These are phyloP conservation scores for Sesia bembeciformis DNA, from an alignment of 2,888 invertebrate genomes.

Conservation along the genomic window DNA sequence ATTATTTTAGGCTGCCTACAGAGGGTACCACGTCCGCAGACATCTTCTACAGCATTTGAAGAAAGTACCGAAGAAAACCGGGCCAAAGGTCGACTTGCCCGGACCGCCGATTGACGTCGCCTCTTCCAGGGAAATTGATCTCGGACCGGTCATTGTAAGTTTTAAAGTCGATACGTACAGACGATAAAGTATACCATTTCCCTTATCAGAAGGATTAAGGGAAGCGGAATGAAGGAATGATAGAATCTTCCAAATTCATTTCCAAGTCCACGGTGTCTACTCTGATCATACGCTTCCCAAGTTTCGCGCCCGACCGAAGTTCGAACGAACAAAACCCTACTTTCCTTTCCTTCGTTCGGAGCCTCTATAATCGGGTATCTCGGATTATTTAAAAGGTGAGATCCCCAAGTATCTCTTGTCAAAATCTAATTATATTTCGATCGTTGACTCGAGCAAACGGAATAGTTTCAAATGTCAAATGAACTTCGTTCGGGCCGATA, in stretches of 20 bases:
- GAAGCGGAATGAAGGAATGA: too few species aligned
- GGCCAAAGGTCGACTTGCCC: slow-evolving; percentile 35
- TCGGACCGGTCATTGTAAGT: slow-evolving; percentile 51
- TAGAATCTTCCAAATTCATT: not conserved
- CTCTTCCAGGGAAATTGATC: slow-evolving; percentile 45
- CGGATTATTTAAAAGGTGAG: too few species aligned
- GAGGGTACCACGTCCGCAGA: slow-evolving; percentile 52
- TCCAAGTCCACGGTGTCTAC: not conserved
- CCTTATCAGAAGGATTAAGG: too few species aligned
- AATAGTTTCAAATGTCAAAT: too few species aligned
- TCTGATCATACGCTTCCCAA: not conserved
- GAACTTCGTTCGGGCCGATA: too few species aligned
- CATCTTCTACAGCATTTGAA: slow-evolving; percentile 41
- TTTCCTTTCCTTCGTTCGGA: too few species aligned
- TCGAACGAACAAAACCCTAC: not conserved
- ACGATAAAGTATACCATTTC: too few species aligned
- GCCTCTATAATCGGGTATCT: too few species aligned
- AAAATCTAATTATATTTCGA: too few species aligned
- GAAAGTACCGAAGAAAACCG: slow-evolving; percentile 18
- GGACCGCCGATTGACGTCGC: slow-evolving; percentile 50
- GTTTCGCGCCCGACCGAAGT: not conserved
- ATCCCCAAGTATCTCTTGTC: too few species aligned
- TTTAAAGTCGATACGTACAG: not conserved
- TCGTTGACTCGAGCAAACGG: too few species aligned
- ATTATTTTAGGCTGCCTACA: slow-evolving; percentile 45